Percentiles rank a stretch among this genome's conserved stretches.
Conservation (phyloP, 1,140 invertebrate species). For the Papilio dardanus region DNA sequence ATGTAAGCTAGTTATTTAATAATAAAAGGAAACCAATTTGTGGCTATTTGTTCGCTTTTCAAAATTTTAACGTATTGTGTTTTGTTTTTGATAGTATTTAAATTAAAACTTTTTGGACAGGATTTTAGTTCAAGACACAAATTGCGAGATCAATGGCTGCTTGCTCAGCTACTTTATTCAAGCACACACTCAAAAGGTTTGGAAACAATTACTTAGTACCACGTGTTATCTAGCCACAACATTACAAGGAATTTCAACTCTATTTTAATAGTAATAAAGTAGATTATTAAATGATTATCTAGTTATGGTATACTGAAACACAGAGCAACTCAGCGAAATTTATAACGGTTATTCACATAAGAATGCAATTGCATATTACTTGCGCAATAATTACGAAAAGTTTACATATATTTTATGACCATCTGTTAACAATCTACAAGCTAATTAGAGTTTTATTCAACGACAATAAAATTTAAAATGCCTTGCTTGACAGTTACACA, state of each 20-base stretch:
- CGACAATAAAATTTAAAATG: conserved; percentile 41
- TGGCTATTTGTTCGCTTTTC: background rate
- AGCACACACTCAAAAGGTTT: conserved; percentile 31
- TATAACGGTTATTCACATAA: background rate
- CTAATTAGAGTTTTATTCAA: conserved; percentile 44
- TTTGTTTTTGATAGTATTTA: conserved; percentile 16
- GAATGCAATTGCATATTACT: conserved; percentile 18
- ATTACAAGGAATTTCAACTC: background rate
- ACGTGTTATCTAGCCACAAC: background rate
- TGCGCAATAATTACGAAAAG: conserved; percentile 36
- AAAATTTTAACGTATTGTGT: background rate
- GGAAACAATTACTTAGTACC: conserved; percentile 29
- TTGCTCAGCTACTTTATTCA: conserved; percentile 20
- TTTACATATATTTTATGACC: conserved; percentile 45
- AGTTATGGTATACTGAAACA: background rate
- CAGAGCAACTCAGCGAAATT: background rate
- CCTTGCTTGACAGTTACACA: conserved; percentile 34
- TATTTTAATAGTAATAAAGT: background rate
- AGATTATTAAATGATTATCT: background rate
- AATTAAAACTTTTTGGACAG: conserved; percentile 27
- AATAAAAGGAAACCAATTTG: too few relatives aligned
- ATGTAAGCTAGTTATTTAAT: too few relatives aligned
- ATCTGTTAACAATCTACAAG: conserved; percentile 41
- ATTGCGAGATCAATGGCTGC: conserved; percentile 20
- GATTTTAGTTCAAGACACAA: conserved; percentile 25